These are phyloP conservation scores for Idaea dimidiata DNA, from an alignment of 2,888 invertebrate species.

Conservation along the genomic window DNA sequence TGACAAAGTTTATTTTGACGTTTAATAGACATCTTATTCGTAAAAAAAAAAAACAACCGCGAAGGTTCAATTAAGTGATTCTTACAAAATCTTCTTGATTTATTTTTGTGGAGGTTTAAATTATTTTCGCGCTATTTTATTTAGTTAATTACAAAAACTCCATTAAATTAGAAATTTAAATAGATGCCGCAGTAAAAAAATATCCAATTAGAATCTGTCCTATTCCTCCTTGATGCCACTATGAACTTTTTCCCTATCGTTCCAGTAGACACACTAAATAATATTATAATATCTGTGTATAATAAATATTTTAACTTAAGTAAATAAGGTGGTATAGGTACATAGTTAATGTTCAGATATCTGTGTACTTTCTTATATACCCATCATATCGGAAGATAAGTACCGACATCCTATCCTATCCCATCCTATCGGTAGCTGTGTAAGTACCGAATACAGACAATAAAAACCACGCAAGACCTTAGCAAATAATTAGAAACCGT, in stretches of 20 bases:
- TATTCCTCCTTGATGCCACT: too few species aligned
- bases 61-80: not conserved
- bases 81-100: too few species aligned
- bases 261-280: too few species aligned
- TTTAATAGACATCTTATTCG: not conserved
- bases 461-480: conserved; percentile 39
- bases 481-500: conserved; percentile 61
- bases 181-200: not conserved
- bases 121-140: not conserved
- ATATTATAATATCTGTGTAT: too few species aligned
- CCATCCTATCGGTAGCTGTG: not conserved
- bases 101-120: too few species aligned
- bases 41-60: not conserved
- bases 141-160: not conserved
- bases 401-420: not conserved
- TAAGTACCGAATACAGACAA: not conserved
- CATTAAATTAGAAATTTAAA: not conserved
- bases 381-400: too few species aligned
- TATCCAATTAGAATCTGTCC: too few species aligned
- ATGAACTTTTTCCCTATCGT: too few species aligned
- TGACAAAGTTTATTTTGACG: not conserved
- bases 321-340: too few species aligned
- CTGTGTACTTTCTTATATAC: too few species aligned
- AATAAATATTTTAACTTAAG: too few species aligned
- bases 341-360: too few species aligned